phyloP scores from a whole-genome alignment of 1,140 invertebrate species.

The Drosophila ambigua region DNA sequence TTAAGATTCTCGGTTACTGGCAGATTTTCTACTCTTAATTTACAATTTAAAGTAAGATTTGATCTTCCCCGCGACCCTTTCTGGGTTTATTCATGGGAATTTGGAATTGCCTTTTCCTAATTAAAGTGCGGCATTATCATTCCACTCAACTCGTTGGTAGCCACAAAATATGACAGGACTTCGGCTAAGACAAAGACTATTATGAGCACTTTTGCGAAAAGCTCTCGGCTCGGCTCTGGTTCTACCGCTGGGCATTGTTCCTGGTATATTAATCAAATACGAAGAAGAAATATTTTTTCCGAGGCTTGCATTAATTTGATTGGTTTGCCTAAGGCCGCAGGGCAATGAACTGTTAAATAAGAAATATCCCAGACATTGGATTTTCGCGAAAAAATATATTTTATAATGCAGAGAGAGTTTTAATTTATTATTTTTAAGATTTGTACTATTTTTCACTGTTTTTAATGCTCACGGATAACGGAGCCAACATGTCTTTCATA shows the following conservation, averaged over 20 bases:
- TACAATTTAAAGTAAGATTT: constrained; percentile 49
- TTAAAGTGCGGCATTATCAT: constrained; percentile 28
- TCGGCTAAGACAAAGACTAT: constrained; percentile 38
- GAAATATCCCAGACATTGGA: too few relatives aligned
- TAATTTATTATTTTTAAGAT: not conserved
- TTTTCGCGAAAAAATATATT: too few relatives aligned
- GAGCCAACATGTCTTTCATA: too few relatives aligned
- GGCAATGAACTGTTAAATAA: too few relatives aligned
- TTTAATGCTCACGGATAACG: too few relatives aligned
- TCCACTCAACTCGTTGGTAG: constrained; percentile 20
- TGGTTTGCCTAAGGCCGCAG: not conserved
- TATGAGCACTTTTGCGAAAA: constrained; percentile 37
- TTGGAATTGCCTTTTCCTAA: constrained; percentile 48
- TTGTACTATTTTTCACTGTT: not conserved
- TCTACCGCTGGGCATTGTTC: constrained; percentile 22
- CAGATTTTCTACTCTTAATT: constrained; percentile 46
- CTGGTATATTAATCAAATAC: not conserved
- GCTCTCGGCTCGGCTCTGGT: not conserved
- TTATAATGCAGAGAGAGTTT: not conserved
- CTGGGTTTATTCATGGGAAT: constrained; percentile 25
- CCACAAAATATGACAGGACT: constrained; percentile 39
- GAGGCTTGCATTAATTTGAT: constrained; percentile 52
- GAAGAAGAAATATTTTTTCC: constrained; percentile 1
- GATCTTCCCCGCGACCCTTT: constrained; percentile 12
- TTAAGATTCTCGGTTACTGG: constrained; percentile 37